Conservation (phyloP, 2,113 vertebrate genomes). For the Protobothrops flavoviridis region DNA sequence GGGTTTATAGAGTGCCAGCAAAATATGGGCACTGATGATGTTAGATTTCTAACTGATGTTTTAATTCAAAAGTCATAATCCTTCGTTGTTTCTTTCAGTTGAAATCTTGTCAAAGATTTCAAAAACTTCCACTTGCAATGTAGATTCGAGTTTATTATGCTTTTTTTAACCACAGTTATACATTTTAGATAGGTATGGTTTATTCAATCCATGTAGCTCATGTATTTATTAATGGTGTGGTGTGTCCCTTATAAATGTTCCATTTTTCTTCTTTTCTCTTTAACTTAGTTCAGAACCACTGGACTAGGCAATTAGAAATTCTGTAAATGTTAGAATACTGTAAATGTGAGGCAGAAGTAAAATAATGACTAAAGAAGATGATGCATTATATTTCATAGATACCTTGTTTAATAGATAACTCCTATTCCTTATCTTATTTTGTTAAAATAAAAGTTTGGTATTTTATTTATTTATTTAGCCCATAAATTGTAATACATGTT, state of each 20-base stretch:
- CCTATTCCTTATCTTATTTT: background rate
- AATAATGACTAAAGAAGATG: background rate
- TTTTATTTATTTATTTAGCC: background rate
- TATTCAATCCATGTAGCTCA: background rate
- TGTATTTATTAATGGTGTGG: background rate
- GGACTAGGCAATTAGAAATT: background rate
- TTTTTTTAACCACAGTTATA: background rate
- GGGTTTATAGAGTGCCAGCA: background rate
- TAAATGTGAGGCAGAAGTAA: background rate
- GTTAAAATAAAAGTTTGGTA: background rate
- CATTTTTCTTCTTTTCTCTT: background rate
- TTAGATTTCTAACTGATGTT: background rate
- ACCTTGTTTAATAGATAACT: background rate
- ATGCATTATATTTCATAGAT: background rate
- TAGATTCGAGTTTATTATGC: background rate
- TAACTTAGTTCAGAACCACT: background rate
- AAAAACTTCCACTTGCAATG: background rate
- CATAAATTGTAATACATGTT: background rate
- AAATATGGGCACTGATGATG: background rate
- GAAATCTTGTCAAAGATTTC: background rate
- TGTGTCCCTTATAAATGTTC: background rate
- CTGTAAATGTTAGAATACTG: background rate
- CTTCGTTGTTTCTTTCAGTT: background rate
- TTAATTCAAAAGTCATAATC: background rate
- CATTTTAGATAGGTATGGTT: background rate